phyloP scores from a whole-genome alignment of 2,797 vertebrate genomes.

The Malurus leucopterus region DNA sequence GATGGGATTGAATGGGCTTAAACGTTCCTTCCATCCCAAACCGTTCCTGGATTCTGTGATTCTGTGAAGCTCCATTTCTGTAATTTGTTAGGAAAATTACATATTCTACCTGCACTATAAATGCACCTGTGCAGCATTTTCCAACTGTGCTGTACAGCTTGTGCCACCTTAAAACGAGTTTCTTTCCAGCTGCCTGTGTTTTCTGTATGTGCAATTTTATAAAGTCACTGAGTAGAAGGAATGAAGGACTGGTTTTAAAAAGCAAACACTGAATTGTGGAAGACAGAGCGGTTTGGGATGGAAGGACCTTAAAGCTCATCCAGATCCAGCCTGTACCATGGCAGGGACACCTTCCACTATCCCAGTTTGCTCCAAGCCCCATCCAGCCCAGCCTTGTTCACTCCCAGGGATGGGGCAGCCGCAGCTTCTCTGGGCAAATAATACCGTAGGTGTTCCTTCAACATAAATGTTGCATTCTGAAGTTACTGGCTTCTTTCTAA shows the following conservation, averaged over 20 bases:
- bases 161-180: background rate
- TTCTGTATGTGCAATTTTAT: background rate
- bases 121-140: background rate
- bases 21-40: background rate
- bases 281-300: background rate
- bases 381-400: background rate
- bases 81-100: background rate
- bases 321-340: background rate
- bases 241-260: background rate
- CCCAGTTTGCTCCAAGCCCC: background rate
- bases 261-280: background rate
- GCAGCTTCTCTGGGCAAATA: background rate
- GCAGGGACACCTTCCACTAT: background rate
- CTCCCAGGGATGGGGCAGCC: background rate
- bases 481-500: background rate
- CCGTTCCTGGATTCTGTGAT: background rate
- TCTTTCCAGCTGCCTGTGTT: background rate
- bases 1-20: background rate
- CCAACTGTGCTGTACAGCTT: background rate
- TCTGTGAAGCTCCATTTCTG: background rate
- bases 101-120: background rate
- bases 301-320: background rate
- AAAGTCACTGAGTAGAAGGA: background rate
- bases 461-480: rapidly evolving
- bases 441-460: background rate